These are phyloP conservation scores for Burhinus bistriatus DNA, from an alignment of 2,113 vertebrate species.

Conservation along the genomic window DNA sequence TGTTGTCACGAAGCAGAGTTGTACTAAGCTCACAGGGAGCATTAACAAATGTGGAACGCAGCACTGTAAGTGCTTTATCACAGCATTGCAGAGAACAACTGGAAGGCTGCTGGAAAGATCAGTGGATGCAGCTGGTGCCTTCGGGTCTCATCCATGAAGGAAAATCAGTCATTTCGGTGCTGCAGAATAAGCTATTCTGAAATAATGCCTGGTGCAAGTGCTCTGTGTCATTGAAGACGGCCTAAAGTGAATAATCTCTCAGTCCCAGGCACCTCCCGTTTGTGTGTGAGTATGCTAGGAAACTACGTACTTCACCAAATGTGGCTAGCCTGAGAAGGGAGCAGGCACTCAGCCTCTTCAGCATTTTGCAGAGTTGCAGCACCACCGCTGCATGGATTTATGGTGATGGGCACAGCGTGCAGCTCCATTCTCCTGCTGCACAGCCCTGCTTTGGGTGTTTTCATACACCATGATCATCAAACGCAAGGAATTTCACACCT, in stretches of 20 bases:
- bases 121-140: neutral
- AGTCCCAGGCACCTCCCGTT: rapidly evolving
- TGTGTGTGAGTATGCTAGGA: neutral
- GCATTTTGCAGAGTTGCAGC: rapidly evolving
- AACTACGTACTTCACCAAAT: rapidly evolving
- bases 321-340: neutral
- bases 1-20: neutral
- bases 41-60: neutral
- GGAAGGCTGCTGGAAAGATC: neutral
- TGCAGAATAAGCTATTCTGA: neutral
- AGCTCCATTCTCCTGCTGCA: neutral
- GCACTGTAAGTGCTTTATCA: neutral
- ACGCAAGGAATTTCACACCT: neutral
- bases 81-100: neutral
- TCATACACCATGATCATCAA: rapidly evolving
- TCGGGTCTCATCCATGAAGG: neutral
- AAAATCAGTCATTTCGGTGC: neutral
- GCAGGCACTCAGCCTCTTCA: rapidly evolving
- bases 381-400: rapidly evolving
- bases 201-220: neutral
- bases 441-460: neutral
- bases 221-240: neutral
- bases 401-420: rapidly evolving
- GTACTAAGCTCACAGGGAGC: neutral
- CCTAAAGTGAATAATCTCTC: neutral